Conservation (phyloP, 37 sponge, comb jelly and placozoan genomes). For the Halichondria panicea region DNA sequence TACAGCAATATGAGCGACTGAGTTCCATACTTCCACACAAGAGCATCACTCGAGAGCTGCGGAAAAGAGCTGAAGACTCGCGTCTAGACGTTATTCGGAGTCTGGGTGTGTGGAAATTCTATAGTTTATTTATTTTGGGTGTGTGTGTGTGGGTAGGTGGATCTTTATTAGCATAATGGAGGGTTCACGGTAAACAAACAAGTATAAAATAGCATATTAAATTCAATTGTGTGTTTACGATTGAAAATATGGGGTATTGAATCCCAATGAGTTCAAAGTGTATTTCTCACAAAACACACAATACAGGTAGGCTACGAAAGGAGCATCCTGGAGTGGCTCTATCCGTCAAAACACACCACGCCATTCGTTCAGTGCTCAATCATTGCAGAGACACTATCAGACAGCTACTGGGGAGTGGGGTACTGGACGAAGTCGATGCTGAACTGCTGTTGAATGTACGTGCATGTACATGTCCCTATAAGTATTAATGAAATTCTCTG, state of each 20-base stretch:
- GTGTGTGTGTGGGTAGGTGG: neutral
- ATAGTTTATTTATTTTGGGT: neutral
- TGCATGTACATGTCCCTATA: too few species aligned
- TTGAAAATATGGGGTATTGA: too few species aligned
- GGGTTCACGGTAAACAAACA: too few species aligned
- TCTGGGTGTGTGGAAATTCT: conserved; percentile 26
- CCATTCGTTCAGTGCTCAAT: conserved; percentile 80
- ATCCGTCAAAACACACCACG: conserved; percentile 87
- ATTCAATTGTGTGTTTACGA: too few species aligned
- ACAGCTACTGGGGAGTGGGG: conserved; percentile 55
- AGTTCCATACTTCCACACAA: conserved; percentile 46
- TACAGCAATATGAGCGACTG: conserved; percentile 72
- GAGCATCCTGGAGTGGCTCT: conserved; percentile 78
- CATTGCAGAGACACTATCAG: conserved; percentile 66
- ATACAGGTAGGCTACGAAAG: conserved; percentile 61
- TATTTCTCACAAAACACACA: too few species aligned
- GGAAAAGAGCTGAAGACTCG: conserved; percentile 23
- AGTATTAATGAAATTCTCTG: too few species aligned
- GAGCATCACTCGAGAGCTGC: conserved; percentile 43
- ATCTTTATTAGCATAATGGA: too few species aligned
- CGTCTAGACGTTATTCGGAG: conserved; percentile 67
- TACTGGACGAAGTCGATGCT: conserved; percentile 79
- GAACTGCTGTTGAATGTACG: conserved; percentile 55
- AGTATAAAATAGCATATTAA: too few species aligned
- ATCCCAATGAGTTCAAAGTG: too few species aligned